Base-by-base conservation (phyloP, 2,888 invertebrate genomes). In the Leptinotarsa juncta region DNA sequence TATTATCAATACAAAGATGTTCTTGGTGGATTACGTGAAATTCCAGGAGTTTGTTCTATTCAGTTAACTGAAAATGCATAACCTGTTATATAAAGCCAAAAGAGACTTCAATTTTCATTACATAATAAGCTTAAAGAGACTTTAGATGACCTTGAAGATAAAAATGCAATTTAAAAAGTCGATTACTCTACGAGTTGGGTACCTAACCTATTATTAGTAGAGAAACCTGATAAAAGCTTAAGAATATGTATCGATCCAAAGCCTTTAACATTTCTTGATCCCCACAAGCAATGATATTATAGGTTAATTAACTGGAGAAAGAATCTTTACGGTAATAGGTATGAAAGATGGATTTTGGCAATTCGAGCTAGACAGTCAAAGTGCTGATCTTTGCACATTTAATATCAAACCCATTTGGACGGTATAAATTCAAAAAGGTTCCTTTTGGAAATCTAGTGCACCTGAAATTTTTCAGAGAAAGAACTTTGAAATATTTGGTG, bases 321-420 rank as follows among this genome's bases (percentile, higher is more conserved):
- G 18, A 16, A 65, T 70, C 16, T 70, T 70, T 67, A 78, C 73
- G 14, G 78, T 26, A 26, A 26, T 26, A 23, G 73, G 75, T 48
- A 72, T 79, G 57, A 78, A 76, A 26, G 70, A 65, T 7, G 65
- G 65, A n/a, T 65, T 70, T 49, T 70, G 70, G 70, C 65, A 70
- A 18, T 12, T 70, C 5, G 26, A 62, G 26, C 18, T 70, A 65
- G 18, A 70, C 18, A 32, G 32, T 16, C 62, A 48, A 10, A 72
- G 62, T 57, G 42, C 67, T 18, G 48, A 72, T 15, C 49, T 72
- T 7, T 75, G 72, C 55, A 78, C 76, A 4, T 83, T 82, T 72
- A 80, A 74, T 67, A 80, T 80, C 18, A 80, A n/a, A n/a, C n/a
- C n/a, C 79, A 4, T 80, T 78, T 75, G 81, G 73, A 5, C 20